phyloP scores from a whole-genome alignment of 2,888 invertebrate genomes.

The Thysanoteuthis rhombus region DNA sequence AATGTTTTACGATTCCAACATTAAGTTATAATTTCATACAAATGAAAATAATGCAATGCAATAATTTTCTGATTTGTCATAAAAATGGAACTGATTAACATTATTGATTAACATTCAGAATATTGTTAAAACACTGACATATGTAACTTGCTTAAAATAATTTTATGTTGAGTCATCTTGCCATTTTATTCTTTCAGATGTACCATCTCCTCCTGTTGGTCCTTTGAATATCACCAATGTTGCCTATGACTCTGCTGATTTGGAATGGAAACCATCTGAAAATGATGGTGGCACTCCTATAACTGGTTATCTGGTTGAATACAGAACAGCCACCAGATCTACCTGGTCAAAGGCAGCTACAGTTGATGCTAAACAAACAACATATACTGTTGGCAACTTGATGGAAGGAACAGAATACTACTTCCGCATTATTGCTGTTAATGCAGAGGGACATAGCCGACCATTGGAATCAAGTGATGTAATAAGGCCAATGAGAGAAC shows the following conservation, averaged over 20 bases:
- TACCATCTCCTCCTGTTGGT: slow-evolving; percentile 44
- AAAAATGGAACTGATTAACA: no score
- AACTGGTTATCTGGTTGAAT: slow-evolving; percentile 64
- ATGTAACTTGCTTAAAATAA: no score
- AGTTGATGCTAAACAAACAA: slow-evolving; percentile 69
- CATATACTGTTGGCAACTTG: slow-evolving; percentile 74
- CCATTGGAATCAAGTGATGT: slow-evolving; percentile 74
- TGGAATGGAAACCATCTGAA: slow-evolving; percentile 52
- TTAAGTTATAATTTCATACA: no score
- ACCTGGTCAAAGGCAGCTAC: slow-evolving; percentile 79
- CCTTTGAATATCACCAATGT: slow-evolving; percentile 47
- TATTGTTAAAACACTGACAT: no score
- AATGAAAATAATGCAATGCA: no score
- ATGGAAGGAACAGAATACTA: slow-evolving; percentile 90
- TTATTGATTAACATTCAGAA: no score
- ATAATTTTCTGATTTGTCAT: no score
- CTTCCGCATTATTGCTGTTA: slow-evolving; percentile 85
- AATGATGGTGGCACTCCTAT: slow-evolving; percentile 56
- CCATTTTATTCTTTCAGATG: slow-evolving; percentile 27
- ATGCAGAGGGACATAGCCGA: slow-evolving; percentile 90
- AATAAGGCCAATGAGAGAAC: slow-evolving; percentile 41
- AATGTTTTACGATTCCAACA: no score
- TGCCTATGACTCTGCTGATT: slow-evolving; percentile 39
- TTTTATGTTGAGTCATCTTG: neutral
- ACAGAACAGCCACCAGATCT: slow-evolving; percentile 79